Base-by-base conservation (phyloP, 2,113 vertebrate species). In the Hippocampus guttulatus region DNA sequence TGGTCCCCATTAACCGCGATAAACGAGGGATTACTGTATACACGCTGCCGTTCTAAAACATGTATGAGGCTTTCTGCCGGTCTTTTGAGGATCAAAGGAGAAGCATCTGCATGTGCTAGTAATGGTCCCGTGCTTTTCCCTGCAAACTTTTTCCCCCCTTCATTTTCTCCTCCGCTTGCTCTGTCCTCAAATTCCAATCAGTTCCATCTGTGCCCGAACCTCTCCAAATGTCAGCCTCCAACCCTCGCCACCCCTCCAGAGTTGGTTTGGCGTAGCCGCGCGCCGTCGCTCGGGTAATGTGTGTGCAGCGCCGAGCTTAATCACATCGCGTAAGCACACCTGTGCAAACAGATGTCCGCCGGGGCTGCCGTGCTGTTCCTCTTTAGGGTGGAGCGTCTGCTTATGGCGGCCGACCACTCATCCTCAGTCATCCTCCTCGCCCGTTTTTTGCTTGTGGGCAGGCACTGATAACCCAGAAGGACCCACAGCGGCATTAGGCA, bases 281-380 rank as follows among this genome's bases (percentile, higher is more conserved):
- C 68, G 69, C 66, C 64, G 9, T 64, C 30, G 72, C 79, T 75
- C 33, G 8, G 60, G 69, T 41, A 68, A 55, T 54, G 75, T 30
- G 75, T 77, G 70, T 77, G 69, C 67, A 58, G 82, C 75, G 74
- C 83, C 88, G 79, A 74, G 87, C 86, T 90, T 92, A 91, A 93
- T 93, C 91, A 88, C 89, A 90, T 82, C 76, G 78, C 75, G 80
- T 70, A 75, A 86, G 83, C 67, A 79, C 92, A 93, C 91, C 92
- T 92, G 92, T 86, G 90, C 89, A 88, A 92, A 90, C 92, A 93
- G 92, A 93, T 93, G 92, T 92, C 91, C 87, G 71, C 80, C 27
- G 76, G 82, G 86, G 77, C 81, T 70, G 78, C 65, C 86, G 64
- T 81, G 85, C 89, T 88, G 86, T 89, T 88, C 86, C 78, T 84